Percentiles rank a stretch among this genome's conserved stretches.
phyloP scores from a whole-genome alignment of 2,888 invertebrate species.

The Netelia fuscicornis region DNA sequence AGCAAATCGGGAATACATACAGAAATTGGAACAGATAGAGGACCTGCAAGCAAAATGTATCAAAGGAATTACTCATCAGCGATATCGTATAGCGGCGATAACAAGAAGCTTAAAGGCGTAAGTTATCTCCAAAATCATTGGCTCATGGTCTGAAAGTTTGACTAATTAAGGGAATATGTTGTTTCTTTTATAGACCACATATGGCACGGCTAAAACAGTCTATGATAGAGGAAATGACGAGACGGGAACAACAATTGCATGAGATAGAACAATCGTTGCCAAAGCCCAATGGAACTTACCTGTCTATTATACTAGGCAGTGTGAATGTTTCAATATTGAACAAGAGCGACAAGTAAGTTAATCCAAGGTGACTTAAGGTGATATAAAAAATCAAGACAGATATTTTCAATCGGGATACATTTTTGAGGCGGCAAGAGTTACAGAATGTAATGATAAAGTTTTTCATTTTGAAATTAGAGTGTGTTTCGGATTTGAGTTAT shows the following conservation, averaged over 20 bases:
- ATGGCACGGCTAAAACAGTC: constrained; percentile 79
- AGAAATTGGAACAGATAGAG: constrained; percentile 93
- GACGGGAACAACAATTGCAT: constrained; percentile 93
- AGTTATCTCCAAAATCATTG: constrained; percentile 81
- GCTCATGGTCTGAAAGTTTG: not conserved
- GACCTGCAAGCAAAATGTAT: constrained; percentile 94
- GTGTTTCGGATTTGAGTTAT: too few species aligned
- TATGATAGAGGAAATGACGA: constrained; percentile 92
- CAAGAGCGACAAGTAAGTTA: constrained; percentile 96
- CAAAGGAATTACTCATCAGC: constrained; percentile 95
- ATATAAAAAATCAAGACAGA: not conserved
- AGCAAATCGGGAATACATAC: constrained; percentile 93
- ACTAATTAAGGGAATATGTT: not conserved
- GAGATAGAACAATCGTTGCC: constrained; percentile 98
- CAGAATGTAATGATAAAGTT: too few species aligned
- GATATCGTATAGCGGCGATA: constrained; percentile 95
- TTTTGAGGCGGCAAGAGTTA: not conserved
- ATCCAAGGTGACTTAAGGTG: not conserved
- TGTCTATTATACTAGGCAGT: constrained; percentile 97
- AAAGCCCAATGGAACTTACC: constrained; percentile 95
- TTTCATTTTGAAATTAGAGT: too few species aligned
- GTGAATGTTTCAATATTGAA: constrained; percentile 99
- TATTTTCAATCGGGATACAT: constrained; percentile 11
- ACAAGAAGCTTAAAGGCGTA: constrained; percentile 92
- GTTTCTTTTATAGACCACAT: constrained; percentile 77